Base-by-base conservation (phyloP, 2,113 vertebrate species). In the Siphamia tubifer region DNA sequence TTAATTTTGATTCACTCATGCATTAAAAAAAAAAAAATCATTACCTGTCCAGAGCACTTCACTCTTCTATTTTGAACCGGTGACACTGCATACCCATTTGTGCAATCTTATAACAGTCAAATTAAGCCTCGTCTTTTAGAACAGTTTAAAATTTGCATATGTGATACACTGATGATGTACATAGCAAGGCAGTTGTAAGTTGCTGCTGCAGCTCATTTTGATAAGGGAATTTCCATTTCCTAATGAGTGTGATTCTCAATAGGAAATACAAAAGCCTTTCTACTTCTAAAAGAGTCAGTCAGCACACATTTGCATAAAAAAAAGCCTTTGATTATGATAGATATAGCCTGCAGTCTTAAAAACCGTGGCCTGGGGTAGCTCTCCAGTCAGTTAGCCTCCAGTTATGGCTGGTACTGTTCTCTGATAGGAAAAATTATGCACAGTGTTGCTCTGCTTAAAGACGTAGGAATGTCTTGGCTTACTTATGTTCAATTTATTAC, bases 291-390 rank as follows among this genome's bases (percentile, higher is more conserved):
- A 85, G 63, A 81, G 85, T 81, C 73, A 85, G 83, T 89, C 84
- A 86, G 86, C 90, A 90, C 24, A 62, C 82, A 83, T 88, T 88
- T 86, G 81, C 78, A 89, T 87, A 71, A 77, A 87, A 52, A 70
- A 86, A 86, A 68, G 39, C 56, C 82, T 91, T 90, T 88, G 83
- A 90, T 88, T 91, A 31, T 64, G 79, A 84, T 74, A 77, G 79
- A 83, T 88, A 83, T 77, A 52, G 82, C 84, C 88, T 77, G 35
- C 69, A 77, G 86, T 82, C 64, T 77, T 31, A 74, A 87, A 78
- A 84, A 84, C 70, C 86, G 49, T 79, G 71, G 78, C 90, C 87
- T 72, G 72, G 68, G 82, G 90, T 83, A 77, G 51, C 77, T 86
- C 62, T 88, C 73, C 63, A 79, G 69, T 87, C 80, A 74, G 71